Evolutionary conservation across 2,113 vertebrate genomes (phyloP).

Genomic region (Osmerus eperlanus): DNA sequence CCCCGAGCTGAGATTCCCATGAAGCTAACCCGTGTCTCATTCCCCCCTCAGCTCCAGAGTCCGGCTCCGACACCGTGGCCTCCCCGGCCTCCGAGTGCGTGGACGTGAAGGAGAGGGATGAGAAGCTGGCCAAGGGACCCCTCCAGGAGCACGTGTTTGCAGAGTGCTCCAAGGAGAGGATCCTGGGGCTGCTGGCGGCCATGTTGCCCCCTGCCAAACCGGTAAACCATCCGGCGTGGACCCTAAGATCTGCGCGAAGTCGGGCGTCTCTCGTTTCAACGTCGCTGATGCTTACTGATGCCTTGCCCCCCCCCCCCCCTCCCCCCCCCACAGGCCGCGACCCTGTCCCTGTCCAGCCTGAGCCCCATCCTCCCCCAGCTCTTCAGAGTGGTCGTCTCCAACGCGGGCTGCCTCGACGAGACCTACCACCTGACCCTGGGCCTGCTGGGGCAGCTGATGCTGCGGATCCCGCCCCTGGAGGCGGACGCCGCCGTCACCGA

Average conservation of each 20-base stretch:
- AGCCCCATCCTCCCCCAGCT: conserved; percentile 89
- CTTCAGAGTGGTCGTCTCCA: conserved; percentile 91
- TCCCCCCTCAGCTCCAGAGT: conserved; percentile 2
- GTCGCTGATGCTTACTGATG: too few relatives aligned
- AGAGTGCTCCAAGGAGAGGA: conserved; percentile 95
- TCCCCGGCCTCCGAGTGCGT: conserved; percentile 48
- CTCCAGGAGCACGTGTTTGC: conserved; percentile 91
- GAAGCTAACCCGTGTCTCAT: neutral
- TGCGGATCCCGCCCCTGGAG: conserved; percentile 81
- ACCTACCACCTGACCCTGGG: conserved; percentile 93
- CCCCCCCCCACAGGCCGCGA: conserved; percentile 67
- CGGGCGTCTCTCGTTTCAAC: too few relatives aligned
- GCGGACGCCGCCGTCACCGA: conserved; percentile 85
- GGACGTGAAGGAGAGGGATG: conserved; percentile 64
- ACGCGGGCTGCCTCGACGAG: conserved; percentile 93
- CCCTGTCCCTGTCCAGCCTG: conserved; percentile 79
- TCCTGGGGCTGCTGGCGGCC: conserved; percentile 89
- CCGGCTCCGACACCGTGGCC: neutral
- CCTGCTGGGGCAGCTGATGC: conserved; percentile 89
- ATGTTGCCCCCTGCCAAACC: conserved; percentile 89
- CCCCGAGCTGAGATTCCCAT: neutral
- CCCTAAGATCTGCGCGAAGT: neutral
- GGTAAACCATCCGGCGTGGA: conserved; percentile 57
- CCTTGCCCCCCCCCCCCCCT: too few relatives aligned
- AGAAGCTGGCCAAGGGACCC: conserved; percentile 71